A percentile compares a stretch with the other conserved stretches of the same genome.
phyloP scores from a whole-genome alignment of 2,888 invertebrate genomes.

The Tinea semifulvella region DNA sequence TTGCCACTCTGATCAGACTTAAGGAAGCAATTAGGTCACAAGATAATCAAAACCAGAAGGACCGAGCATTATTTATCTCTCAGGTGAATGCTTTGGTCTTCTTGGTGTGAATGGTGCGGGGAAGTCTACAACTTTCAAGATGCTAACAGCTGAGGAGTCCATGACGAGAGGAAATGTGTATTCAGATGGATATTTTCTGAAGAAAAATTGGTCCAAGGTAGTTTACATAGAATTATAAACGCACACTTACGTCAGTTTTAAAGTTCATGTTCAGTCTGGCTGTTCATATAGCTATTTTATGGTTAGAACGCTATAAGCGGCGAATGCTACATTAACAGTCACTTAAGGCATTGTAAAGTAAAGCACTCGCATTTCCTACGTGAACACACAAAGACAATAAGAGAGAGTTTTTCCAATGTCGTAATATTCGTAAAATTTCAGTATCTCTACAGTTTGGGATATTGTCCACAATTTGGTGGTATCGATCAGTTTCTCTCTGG shows the following conservation, averaged over 20 bases:
- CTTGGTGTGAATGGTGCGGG: slow-evolving; percentile 88
- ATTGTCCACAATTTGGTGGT: slow-evolving; percentile 91
- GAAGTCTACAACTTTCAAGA: slow-evolving; percentile 85
- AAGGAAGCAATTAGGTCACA: too few relatives aligned
- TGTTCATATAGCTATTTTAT: not conserved
- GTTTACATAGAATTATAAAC: not conserved
- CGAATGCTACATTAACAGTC: too few relatives aligned
- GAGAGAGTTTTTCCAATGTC: too few relatives aligned
- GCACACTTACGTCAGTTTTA: too few relatives aligned
- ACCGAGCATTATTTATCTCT: too few relatives aligned
- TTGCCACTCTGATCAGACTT: too few relatives aligned
- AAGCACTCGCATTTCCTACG: too few relatives aligned
- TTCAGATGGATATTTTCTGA: slow-evolving; percentile 32
- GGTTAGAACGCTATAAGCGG: not conserved
- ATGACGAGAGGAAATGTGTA: slow-evolving; percentile 52
- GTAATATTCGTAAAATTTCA: too few relatives aligned
- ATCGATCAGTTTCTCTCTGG: slow-evolving; percentile 81
- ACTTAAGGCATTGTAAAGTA: too few relatives aligned
- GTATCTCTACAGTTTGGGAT: slow-evolving; percentile 81
- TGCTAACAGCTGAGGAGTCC: slow-evolving; percentile 76
- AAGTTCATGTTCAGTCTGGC: too few relatives aligned
- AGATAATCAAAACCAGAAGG: too few relatives aligned
- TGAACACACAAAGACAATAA: too few relatives aligned
- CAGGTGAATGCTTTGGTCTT: slow-evolving; percentile 83
- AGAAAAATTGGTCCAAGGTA: not conserved